Evolutionary conservation across 64 coral and sea anemone species (phyloP).

Genomic region (Montipora cactus): DNA sequence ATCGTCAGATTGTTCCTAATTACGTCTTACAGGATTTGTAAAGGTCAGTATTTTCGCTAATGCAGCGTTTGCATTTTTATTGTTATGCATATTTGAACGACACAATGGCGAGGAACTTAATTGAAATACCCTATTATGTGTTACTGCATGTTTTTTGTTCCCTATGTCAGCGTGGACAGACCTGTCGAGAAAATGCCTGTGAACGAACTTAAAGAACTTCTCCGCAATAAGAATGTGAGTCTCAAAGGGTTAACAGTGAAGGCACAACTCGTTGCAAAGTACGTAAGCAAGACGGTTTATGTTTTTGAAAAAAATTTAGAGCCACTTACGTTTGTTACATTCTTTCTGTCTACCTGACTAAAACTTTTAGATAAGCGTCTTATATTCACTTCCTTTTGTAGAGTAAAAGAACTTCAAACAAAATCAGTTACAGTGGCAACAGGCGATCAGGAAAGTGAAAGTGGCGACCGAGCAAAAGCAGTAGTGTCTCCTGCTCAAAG

Average conservation of each 20-base stretch:
- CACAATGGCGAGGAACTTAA: too few species aligned
- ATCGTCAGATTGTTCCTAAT: too few species aligned
- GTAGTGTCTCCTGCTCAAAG: too few species aligned
- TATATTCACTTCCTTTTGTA: not conserved
- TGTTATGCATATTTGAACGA: too few species aligned
- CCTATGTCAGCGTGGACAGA: not conserved
- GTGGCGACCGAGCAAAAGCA: too few species aligned
- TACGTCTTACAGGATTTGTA: too few species aligned
- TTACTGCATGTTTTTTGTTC: too few species aligned
- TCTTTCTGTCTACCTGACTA: not conserved
- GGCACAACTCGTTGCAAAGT: not conserved
- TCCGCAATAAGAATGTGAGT: not conserved
- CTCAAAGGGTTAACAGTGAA: constrained; percentile 16
- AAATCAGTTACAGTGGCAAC: not conserved
- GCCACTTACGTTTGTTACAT: not conserved
- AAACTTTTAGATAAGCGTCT: too few species aligned
- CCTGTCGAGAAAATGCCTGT: not conserved
- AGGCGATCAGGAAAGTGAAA: not conserved
- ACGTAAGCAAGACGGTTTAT: not conserved
- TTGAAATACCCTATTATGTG: too few species aligned
- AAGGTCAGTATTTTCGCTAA: too few species aligned
- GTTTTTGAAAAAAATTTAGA: not conserved
- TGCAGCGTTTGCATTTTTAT: too few species aligned
- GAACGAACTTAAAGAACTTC: not conserved
- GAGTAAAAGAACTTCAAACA: not conserved